Evolutionary conservation across 2,797 vertebrate species (phyloP), one percentile per base, ranked within the genome.

Genomic region (Synanceia verrucosa): DNA sequence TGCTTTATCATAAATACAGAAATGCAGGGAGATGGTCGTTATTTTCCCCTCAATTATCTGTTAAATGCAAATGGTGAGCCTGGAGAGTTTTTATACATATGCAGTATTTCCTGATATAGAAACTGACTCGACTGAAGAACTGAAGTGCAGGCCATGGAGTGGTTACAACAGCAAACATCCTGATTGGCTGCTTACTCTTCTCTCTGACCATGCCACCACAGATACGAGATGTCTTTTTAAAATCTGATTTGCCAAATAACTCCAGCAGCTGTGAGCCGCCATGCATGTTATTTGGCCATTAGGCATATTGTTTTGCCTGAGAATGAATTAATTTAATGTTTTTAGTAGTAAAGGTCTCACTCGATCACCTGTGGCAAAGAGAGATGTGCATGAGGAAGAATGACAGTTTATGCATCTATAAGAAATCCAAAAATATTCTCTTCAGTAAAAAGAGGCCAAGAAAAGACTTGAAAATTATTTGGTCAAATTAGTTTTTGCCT

Each of bases 241-340:
- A n/a, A 26, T 73, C 44, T 5, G 31, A 65, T 71, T 88, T 86
- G 88, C 89, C 90, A 90, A 92, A 91, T 81, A 60, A 63, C 50
- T 77, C 24, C 23, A 73, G 70, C 76, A 73, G 65, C 69, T 58
- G 18, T 44, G 65, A 68, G 44, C 33, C 63, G 50, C 64, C 24
- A 9, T 26, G 72, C 84, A 81, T 85, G 66, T 47, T 71, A 10
- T 37, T 65, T 62, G 6, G 26, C 23, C 43, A 3, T 19, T 9
- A 50, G 56, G 68, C 39, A 39, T 19, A 47, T 24, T n/a, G 8
- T 47, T 60, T 62, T 47, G 63, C 47, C 53, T 58, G 34, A 61
- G 19, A 80, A 57, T 69, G 2, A 78, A 67, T 48, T 12, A 29
- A 36, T 63, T 23, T 16, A 31, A 46, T 50, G 19, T 56, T 76